Percentiles rank a stretch among this genome's conserved stretches.
These are phyloP conservation scores for Pimephales promelas DNA, from an alignment of 2,113 vertebrate genomes.

Conservation along the genomic window DNA sequence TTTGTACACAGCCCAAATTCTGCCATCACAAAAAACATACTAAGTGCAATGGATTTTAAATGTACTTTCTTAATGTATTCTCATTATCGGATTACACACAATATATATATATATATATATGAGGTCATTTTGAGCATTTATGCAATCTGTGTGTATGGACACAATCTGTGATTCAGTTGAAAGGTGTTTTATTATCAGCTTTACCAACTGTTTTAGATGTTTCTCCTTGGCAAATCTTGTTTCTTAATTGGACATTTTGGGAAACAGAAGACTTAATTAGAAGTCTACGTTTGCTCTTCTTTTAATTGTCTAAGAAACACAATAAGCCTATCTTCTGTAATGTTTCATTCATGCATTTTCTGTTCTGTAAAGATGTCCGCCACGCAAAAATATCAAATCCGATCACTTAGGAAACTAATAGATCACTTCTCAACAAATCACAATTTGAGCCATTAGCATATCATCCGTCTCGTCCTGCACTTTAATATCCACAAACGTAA, in stretches of 20 bases:
- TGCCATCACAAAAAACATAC: neutral
- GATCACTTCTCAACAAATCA: neutral
- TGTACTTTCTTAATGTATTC: neutral
- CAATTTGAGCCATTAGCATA: neutral
- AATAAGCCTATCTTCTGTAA: no score
- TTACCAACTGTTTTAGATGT: no score
- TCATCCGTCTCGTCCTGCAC: neutral
- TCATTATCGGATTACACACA: neutral
- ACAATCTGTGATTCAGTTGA: neutral
- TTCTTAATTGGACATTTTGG: no score
- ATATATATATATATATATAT: no score
- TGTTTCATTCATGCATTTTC: no score
- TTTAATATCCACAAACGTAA: neutral
- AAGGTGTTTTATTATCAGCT: no score
- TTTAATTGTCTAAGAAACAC: no score
- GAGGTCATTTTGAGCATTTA: neutral
- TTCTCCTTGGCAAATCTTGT: no score
- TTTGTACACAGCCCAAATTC: neutral
- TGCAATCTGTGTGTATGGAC: neutral
- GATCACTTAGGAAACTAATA: neutral
- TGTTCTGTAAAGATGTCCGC: neutral
- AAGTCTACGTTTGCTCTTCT: no score
- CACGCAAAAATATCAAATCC: neutral
- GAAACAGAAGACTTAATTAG: no score
- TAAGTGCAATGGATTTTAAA: slow-evolving; percentile 19